Evolutionary conservation across 2,113 vertebrate species (phyloP).

Genomic region (Alethe castanea): DNA sequence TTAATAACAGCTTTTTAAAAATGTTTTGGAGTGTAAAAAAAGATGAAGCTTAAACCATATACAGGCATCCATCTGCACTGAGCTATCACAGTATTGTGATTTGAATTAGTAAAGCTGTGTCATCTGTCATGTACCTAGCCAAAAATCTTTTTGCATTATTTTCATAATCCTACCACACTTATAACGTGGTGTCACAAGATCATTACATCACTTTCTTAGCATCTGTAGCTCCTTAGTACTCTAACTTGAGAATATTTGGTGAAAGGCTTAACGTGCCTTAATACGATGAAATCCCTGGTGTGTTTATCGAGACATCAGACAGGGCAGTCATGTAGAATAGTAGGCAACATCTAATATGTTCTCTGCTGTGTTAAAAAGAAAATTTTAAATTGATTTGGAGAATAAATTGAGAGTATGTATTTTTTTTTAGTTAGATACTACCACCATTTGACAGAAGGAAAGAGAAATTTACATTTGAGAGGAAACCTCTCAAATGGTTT

Average conservation of each 20-base stretch:
- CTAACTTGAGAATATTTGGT: slow-evolving; percentile 27
- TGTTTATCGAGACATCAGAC: background rate
- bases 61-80: background rate
- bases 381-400: background rate
- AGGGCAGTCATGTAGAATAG: background rate
- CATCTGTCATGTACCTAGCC: background rate
- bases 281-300: background rate
- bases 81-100: background rate
- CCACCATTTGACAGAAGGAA: background rate
- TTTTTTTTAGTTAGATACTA: background rate
- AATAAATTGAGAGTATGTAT: background rate
- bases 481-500: background rate
- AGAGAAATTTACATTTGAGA: background rate
- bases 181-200: background rate
- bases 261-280: background rate
- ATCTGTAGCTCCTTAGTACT: slow-evolving; percentile 18
- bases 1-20: background rate
- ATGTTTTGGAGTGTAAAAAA: background rate
- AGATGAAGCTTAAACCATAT: background rate
- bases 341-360: background rate
- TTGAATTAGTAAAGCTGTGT: background rate
- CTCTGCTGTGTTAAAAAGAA: background rate
- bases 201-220: slow-evolving; percentile 31
- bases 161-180: background rate
- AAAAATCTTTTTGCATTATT: background rate